Conservation (phyloP, 2,797 vertebrate species). For the Channallabes apus region DNA sequence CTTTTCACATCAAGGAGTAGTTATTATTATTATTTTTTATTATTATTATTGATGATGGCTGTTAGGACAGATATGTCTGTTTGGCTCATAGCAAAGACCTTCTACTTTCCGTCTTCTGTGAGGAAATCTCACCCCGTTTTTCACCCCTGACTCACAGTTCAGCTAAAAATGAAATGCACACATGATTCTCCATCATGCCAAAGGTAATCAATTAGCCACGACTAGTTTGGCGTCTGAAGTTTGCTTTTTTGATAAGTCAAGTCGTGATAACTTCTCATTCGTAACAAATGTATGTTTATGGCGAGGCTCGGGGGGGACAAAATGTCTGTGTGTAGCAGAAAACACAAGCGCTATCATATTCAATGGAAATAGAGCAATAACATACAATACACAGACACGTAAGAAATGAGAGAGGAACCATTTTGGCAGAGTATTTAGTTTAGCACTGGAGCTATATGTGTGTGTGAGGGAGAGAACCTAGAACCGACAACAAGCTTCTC, state of each 20-base stretch:
- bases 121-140: slow-evolving; percentile 12
- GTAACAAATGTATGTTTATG: background rate
- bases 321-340: background rate
- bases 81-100: background rate
- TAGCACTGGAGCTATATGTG: background rate
- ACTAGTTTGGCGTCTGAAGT: slow-evolving; percentile 3
- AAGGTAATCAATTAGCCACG: background rate
- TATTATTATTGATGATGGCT: slow-evolving; percentile 4
- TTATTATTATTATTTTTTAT: slow-evolving; percentile 16
- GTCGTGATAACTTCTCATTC: background rate
- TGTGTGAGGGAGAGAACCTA: background rate
- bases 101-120: slow-evolving; percentile 11
- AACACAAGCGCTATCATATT: background rate
- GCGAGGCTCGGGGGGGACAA: background rate
- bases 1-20: background rate
- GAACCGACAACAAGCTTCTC: background rate
- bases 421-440: background rate
- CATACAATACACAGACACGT: no score
- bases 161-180: background rate
- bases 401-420: background rate
- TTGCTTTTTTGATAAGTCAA: background rate
- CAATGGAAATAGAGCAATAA: background rate
- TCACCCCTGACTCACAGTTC: background rate
- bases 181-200: background rate
- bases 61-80: slow-evolving; percentile 11